A percentile compares a stretch with the other conserved stretches of the same genome.
Evolutionary conservation across 2,797 vertebrate genomes (phyloP).

Genomic region (Darevskia nairensis): DNA sequence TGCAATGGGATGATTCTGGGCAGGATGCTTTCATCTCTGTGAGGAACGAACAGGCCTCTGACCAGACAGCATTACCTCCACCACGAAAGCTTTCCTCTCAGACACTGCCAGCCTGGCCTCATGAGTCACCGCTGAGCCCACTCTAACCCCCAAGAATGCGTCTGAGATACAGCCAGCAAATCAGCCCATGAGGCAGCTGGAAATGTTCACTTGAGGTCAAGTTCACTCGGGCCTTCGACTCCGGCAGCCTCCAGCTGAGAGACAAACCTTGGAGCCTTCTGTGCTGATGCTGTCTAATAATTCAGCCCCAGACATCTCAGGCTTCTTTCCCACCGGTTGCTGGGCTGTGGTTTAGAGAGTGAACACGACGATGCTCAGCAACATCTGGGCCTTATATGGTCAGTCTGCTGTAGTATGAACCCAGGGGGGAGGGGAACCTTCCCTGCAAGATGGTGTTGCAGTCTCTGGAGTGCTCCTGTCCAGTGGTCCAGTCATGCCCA

Average conservation of each 20-base stretch:
- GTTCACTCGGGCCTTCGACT: constrained; percentile 3
- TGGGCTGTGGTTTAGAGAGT: background rate
- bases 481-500: background rate
- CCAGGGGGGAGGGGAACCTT: background rate
- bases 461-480: background rate
- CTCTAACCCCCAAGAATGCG: constrained; percentile 19
- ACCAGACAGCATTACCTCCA: background rate
- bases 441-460: background rate
- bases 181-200: constrained; percentile 5
- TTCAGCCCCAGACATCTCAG: background rate
- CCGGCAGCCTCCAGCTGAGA: background rate
- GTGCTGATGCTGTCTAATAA: background rate
- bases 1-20: background rate
- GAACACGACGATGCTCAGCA: background rate
- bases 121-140: constrained; percentile 18
- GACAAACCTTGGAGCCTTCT: background rate
- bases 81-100: constrained; percentile 14
- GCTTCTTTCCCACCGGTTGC: constrained; percentile 6
- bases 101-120: background rate
- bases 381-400: background rate
- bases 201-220: constrained; percentile 27
- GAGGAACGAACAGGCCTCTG: background rate
- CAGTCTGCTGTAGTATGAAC: background rate
- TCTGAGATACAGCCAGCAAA: constrained; percentile 21
- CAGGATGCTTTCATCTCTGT: background rate